Evolutionary conservation across 2,113 vertebrate genomes (phyloP), one percentile per base, ranked within the genome.

Genomic region (Galeopterus variegatus): DNA sequence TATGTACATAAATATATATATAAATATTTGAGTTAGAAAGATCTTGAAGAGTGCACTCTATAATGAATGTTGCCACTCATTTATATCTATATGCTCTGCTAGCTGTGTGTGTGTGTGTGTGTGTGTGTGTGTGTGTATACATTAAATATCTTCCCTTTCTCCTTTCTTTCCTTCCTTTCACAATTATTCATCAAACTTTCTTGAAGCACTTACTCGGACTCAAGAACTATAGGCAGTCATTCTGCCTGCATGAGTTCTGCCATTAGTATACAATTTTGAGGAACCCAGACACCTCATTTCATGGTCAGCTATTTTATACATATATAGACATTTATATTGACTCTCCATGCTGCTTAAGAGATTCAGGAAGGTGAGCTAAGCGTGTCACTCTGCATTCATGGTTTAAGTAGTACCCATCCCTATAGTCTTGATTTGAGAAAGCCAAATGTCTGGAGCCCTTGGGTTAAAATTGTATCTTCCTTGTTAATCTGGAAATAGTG

Each of bases 401-500:
- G 26, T 36, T 94, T 79, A 92, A 88, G 15, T 69, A 85, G 52
- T 33, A 19, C 14, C n/a, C 10, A 48, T 48, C 9, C 54, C 36
- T 69, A 19, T 5, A 50, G 23, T 90, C 70, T 84, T 90, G 15
- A 79, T 82, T 70, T 70, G 50, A 81, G 14, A 17, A 84, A 97
- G n/a, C 9, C 9, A 87, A 83, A 90, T 64, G 50, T 86, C 41
- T 82, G 15, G 79, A 85, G 54, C 60, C 45, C 62, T 69, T n/a
- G 50, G 77, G 90, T 94, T 45, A 96, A 97, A 96, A 88, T 19
- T 69, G 12, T 33, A 26, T 70, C 41, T 90, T 75, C 72, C 80
- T 95, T 92, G 13, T 95, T 95, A 82, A 82, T 96, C 73, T 95
- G 81, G 72, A 96, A 97, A 94, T 50, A 77, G 33, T 21, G 21